phyloP scores from a whole-genome alignment of 2,113 vertebrate genomes.

The Helogale parvula region DNA sequence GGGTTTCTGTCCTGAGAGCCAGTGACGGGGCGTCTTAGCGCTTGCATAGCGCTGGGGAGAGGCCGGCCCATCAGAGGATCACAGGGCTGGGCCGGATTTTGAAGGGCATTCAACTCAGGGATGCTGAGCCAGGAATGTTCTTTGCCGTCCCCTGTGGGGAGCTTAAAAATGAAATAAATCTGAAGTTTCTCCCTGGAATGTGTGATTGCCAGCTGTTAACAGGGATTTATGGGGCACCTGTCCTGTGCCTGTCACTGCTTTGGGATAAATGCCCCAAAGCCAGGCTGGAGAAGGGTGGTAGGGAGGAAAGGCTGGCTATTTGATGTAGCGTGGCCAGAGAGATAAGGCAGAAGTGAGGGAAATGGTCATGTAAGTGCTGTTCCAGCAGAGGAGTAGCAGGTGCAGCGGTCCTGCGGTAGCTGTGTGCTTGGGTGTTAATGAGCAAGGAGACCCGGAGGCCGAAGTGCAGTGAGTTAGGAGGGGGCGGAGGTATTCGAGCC shows the following conservation, averaged over 20 bases:
- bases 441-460: not conserved
- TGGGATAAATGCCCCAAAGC: no score
- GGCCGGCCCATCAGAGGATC: not conserved
- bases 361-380: not conserved
- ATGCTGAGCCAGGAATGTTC: not conserved
- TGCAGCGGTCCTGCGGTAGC: not conserved
- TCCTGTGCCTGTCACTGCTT: not conserved
- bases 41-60: not conserved
- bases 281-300: not conserved
- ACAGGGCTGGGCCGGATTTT: no score
- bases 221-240: not conserved
- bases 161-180: no score
- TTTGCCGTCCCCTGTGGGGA: accelerated
- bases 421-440: not conserved
- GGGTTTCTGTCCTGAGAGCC: not conserved
- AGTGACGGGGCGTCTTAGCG: not conserved
- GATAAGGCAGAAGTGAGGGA: not conserved
- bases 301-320: not conserved
- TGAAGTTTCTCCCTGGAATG: not conserved
- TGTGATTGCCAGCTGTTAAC: not conserved
- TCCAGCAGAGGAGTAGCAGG: not conserved
- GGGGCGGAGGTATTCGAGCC: not conserved
- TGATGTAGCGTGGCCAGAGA: not conserved
- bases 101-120: not conserved
- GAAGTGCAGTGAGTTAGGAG: not conserved